Conservation (phyloP, 2,113 vertebrate species). For the Electrona antarctica region DNA sequence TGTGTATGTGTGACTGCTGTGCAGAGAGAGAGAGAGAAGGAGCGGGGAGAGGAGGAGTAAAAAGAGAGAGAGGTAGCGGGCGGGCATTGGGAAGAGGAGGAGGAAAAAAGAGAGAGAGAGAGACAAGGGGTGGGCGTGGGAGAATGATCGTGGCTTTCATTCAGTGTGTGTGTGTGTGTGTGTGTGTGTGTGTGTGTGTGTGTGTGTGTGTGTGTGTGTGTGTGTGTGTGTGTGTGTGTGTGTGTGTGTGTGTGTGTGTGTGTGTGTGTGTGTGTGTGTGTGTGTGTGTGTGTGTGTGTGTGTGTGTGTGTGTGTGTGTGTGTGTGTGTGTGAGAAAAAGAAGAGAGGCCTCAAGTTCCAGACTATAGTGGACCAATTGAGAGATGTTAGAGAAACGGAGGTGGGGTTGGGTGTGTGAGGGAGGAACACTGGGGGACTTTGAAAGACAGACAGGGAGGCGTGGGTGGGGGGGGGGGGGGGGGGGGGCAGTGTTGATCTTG, state of each 20-base stretch:
- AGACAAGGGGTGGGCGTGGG: slow-evolving; percentile 5
- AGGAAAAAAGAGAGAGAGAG: background rate
- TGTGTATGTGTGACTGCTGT: slow-evolving; percentile 68
- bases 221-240: background rate
- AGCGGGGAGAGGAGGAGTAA: slow-evolving; percentile 35
- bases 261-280: background rate
- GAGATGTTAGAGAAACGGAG: slow-evolving; percentile 37
- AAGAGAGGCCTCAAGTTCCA: slow-evolving; percentile 40
- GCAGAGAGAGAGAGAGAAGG: slow-evolving; percentile 50
- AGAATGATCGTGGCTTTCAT: slow-evolving; percentile 58
- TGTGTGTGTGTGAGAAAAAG: slow-evolving; percentile 15
- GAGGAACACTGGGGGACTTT: slow-evolving; percentile 62
- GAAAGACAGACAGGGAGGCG: slow-evolving; percentile 31
- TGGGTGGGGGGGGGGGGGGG: background rate
- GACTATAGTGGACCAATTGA: slow-evolving; percentile 63
- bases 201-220: background rate
- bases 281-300: background rate
- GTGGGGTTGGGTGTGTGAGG: slow-evolving; percentile 23
- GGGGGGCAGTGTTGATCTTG: too few relatives aligned
- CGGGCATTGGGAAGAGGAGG: background rate
- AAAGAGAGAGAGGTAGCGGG: background rate
- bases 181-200: background rate
- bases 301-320: background rate
- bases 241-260: slow-evolving; percentile 3
- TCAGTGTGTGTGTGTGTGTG: slow-evolving; percentile 28